These are phyloP conservation scores for Tipula lateralis DNA, from an alignment of 2,888 invertebrate genomes.

Conservation along the genomic window DNA sequence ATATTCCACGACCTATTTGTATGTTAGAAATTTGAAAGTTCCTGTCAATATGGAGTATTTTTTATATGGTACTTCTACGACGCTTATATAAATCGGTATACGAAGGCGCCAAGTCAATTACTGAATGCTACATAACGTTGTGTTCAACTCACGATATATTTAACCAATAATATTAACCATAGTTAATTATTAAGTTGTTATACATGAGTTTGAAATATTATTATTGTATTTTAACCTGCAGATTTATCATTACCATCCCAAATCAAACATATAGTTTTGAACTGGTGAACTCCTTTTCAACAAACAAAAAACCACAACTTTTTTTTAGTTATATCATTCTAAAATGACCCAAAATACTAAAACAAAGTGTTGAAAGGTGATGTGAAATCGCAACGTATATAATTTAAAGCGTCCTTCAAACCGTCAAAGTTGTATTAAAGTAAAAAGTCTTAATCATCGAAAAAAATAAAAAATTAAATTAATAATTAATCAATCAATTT, in stretches of 20 bases:
- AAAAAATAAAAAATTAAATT: background rate
- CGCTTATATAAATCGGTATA: too few species aligned
- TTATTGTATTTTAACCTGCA: background rate
- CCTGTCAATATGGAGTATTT: too few species aligned
- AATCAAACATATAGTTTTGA: background rate
- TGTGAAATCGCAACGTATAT: background rate
- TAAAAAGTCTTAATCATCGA: background rate
- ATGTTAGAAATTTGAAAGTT: too few species aligned
- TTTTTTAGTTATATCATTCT: background rate
- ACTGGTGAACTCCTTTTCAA: background rate
- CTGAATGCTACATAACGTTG: too few species aligned
- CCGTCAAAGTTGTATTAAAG: background rate
- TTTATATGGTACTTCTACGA: too few species aligned
- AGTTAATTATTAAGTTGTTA: background rate
- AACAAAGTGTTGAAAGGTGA: background rate
- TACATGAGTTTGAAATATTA: background rate
- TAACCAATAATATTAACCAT: too few species aligned
- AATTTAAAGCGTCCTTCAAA: constrained; percentile 9
- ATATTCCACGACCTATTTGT: too few species aligned
- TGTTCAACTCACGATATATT: too few species aligned
- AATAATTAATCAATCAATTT: constrained; percentile 19
- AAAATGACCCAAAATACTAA: background rate
- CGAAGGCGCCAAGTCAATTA: too few species aligned
- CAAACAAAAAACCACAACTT: background rate
- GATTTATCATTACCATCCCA: background rate